phyloP scores from a whole-genome alignment of 2,113 vertebrate species.

The Clarias macrocephalus region DNA sequence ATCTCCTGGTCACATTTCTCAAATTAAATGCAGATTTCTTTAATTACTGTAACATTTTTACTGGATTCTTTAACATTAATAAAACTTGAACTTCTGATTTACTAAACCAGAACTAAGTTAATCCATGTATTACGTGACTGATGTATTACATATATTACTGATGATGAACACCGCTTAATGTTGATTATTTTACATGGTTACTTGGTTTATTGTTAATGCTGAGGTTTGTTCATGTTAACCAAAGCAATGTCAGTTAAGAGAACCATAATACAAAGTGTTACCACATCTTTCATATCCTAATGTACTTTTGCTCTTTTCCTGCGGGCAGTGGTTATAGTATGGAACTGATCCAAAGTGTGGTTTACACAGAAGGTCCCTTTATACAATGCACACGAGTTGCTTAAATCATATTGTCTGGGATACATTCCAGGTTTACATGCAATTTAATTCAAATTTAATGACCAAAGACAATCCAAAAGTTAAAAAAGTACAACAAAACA shows the following conservation, averaged over 20 bases:
- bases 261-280: neutral
- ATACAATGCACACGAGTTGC: neutral
- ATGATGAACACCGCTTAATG: neutral
- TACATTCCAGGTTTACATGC: too few species aligned
- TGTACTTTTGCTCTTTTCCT: neutral
- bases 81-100: neutral
- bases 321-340: neutral
- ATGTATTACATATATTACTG: neutral
- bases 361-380: neutral
- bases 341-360: neutral
- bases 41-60: neutral
- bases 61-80: neutral
- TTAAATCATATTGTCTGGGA: neutral
- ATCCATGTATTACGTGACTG: neutral
- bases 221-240: neutral
- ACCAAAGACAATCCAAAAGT: neutral
- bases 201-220: neutral
- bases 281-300: neutral
- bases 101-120: neutral
- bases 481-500: neutral
- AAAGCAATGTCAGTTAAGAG: neutral
- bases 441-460: slow-evolving; percentile 30
- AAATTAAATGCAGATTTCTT: neutral
- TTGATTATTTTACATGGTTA: neutral
- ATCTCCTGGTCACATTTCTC: neutral